Conservation (phyloP, 2,797 vertebrate genomes). For the Muscicapa striata region DNA sequence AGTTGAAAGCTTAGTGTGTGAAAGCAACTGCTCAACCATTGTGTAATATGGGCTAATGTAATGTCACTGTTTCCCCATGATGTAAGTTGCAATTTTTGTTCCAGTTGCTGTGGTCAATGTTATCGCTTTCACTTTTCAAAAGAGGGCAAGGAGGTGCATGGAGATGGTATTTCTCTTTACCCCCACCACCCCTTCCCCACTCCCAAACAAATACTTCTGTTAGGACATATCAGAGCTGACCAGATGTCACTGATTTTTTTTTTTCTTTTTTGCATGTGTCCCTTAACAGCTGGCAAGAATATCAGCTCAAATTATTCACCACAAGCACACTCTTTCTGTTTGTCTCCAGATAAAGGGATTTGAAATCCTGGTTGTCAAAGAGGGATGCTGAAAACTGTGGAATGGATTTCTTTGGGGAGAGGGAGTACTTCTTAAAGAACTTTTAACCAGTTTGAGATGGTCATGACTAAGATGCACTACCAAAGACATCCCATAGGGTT, state of each 20-base stretch:
- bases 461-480: neutral
- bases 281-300: conserved; percentile 74
- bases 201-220: conserved; percentile 56
- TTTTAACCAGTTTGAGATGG: neutral
- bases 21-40: conserved; percentile 86
- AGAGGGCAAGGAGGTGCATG: neutral
- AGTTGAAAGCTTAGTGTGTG: conserved; percentile 90
- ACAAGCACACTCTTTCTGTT: conserved; percentile 72
- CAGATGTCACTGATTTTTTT: conserved; percentile 66
- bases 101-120: conserved; percentile 52
- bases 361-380: conserved; percentile 63
- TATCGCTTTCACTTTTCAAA: conserved; percentile 65
- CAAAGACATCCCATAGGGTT: neutral
- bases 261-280: conserved; percentile 55
- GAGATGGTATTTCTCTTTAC: conserved; percentile 47
- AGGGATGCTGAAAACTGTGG: conserved; percentile 71
- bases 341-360: conserved; percentile 76
- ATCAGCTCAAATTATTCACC: conserved; percentile 73
- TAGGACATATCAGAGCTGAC: conserved; percentile 65
- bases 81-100: conserved; percentile 39
- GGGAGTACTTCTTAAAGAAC: conserved; percentile 29
- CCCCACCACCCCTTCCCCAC: neutral
- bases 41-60: conserved; percentile 84
- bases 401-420: conserved; percentile 67
- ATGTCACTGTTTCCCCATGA: conserved; percentile 78